Conservation (phyloP, 2,797 vertebrate genomes). For the Trachurus trachurus region DNA sequence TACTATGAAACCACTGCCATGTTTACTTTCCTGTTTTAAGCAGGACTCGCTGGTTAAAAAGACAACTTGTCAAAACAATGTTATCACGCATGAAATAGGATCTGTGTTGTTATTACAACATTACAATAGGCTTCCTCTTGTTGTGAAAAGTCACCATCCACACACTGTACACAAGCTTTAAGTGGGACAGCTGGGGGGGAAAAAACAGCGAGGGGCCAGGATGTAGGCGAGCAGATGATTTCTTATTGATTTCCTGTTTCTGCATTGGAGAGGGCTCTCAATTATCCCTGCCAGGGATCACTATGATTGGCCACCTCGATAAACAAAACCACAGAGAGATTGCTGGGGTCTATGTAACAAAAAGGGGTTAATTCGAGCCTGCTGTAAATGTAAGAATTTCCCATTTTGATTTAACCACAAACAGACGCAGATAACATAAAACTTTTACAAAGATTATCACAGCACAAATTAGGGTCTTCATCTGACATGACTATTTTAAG, state of each 20-base stretch:
- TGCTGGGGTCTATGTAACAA: constrained; percentile 38
- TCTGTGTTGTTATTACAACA: constrained; percentile 61
- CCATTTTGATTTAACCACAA: constrained; percentile 45
- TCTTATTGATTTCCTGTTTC: constrained; percentile 85
- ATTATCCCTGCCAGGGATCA: constrained; percentile 67
- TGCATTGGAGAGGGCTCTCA: constrained; percentile 71
- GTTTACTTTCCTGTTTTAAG: constrained; percentile 58
- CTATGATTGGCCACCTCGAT: constrained; percentile 58
- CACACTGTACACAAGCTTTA: constrained; percentile 54
- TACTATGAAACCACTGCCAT: constrained; percentile 24
- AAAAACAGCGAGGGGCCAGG: constrained; percentile 47
- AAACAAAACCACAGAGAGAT: constrained; percentile 51
- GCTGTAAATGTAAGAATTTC: constrained; percentile 19
- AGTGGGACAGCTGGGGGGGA: constrained; percentile 35
- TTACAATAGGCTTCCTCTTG: constrained; percentile 66
- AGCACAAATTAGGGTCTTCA: constrained; percentile 26
- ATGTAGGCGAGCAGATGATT: constrained; percentile 78
- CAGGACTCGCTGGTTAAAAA: constrained; percentile 22
- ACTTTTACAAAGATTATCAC: constrained; percentile 24
- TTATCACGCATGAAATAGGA: constrained; percentile 57
- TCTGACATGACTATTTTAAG: constrained; percentile 43
- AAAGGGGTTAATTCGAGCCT: constrained; percentile 35
- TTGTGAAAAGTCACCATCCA: constrained; percentile 58
- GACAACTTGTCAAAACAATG: constrained; percentile 73
- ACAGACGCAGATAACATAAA: constrained; percentile 15